These are phyloP conservation scores for Rhabdophis nuchalis DNA, from an alignment of 2,797 vertebrate species.

Conservation along the genomic window DNA sequence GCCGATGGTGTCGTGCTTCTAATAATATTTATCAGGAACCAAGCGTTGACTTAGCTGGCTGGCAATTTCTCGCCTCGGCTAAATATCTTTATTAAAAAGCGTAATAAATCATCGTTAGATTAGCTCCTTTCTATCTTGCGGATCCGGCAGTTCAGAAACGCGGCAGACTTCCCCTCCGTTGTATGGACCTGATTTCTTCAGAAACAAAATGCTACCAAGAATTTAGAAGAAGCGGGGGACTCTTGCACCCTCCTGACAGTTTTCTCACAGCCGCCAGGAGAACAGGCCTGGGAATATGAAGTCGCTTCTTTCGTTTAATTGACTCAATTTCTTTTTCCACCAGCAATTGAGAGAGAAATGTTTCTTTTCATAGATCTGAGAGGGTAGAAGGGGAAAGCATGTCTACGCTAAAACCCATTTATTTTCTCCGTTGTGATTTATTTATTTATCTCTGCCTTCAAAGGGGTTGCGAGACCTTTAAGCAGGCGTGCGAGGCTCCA, in stretches of 20 bases:
- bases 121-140: background rate
- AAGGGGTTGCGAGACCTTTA: slow-evolving; percentile 63
- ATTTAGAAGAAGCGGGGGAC: background rate
- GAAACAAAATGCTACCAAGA: background rate
- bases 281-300: slow-evolving; percentile 49
- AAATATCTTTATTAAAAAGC: background rate
- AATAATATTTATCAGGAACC: background rate
- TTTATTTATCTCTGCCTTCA: slow-evolving; percentile 34
- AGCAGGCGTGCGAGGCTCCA: slow-evolving; percentile 60
- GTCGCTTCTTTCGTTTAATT: slow-evolving; percentile 64
- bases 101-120: background rate
- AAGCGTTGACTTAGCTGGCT: no score
- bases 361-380: slow-evolving; percentile 56
- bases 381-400: slow-evolving; percentile 37
- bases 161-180: background rate
- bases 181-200: background rate
- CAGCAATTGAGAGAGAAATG: slow-evolving; percentile 57
- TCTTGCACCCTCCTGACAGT: slow-evolving; percentile 36
- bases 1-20: no score
- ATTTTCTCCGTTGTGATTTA: slow-evolving; percentile 61
- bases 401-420: slow-evolving; percentile 64
- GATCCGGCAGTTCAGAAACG: background rate
- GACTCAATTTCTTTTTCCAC: slow-evolving; percentile 60
- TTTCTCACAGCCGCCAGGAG: slow-evolving; percentile 57
- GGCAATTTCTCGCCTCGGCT: background rate